Conservation (phyloP, 2,888 invertebrate species). For the Pseudanteris insignis region DNA sequence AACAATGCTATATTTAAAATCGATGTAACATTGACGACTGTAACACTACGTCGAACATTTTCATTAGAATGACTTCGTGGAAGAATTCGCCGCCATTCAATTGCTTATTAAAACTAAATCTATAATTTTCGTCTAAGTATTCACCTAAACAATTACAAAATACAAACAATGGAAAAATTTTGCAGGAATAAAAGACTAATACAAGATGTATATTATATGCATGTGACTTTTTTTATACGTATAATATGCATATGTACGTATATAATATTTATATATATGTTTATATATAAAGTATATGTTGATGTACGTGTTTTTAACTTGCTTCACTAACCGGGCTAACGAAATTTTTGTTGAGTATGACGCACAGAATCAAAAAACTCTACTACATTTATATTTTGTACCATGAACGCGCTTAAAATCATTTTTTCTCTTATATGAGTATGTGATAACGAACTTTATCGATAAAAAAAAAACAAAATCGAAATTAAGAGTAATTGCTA, state of each 20-base stretch:
- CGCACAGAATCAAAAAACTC: conserved; percentile 33
- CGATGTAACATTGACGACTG: conserved; percentile 35
- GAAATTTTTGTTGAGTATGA: conserved; percentile 42
- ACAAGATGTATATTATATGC: conserved; percentile 25
- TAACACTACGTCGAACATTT: conserved; percentile 38
- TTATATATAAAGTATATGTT: too few species aligned
- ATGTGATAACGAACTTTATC: conserved; percentile 35
- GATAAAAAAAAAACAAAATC: conserved; percentile 38
- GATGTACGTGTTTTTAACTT: too few species aligned
- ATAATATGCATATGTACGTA: conserved; percentile 38
- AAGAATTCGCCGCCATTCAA: conserved; percentile 58
- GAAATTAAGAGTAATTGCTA: too few species aligned
- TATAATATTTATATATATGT: conserved; percentile 33
- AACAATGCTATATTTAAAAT: conserved; percentile 36
- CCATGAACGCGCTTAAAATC: conserved; percentile 42
- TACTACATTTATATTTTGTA: conserved; percentile 39
- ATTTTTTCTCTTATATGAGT: conserved; percentile 21
- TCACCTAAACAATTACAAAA: conserved; percentile 50
- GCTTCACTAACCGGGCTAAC: conserved; percentile 48
- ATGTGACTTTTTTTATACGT: conserved; percentile 6
- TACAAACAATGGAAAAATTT: conserved; percentile 47
- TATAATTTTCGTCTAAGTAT: conserved; percentile 45
- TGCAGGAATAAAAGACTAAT: conserved; percentile 51
- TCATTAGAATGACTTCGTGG: conserved; percentile 53
- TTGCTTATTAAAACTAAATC: conserved; percentile 54